Percentiles rank a stretch among this genome's conserved stretches.
phyloP scores from a whole-genome alignment of 2,888 invertebrate species.

The Parapristionchus giblindavisi region DNA sequence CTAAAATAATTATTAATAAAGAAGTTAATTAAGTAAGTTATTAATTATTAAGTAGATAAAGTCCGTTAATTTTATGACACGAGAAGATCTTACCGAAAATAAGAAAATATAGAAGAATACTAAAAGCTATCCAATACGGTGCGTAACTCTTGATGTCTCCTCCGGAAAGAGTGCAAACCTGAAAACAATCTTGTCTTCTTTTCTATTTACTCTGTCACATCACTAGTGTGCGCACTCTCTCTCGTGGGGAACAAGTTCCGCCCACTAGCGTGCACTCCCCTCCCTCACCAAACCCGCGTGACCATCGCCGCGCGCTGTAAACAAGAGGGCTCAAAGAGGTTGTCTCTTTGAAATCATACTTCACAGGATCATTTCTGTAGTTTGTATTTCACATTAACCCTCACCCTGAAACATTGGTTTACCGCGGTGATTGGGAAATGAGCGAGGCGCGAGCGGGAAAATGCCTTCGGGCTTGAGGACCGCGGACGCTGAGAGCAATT shows the following conservation, averaged over 20 bases:
- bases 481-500: too few species aligned
- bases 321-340: too few species aligned
- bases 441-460: too few species aligned
- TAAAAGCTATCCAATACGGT: slow-evolving; percentile 35
- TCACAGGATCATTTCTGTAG: too few species aligned
- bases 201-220: background rate
- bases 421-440: too few species aligned
- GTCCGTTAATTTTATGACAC: too few species aligned
- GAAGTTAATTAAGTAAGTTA: background rate
- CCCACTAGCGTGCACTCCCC: background rate
- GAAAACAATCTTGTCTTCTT: background rate
- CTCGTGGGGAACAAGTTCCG: background rate
- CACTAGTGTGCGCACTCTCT: background rate
- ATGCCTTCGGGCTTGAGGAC: too few species aligned
- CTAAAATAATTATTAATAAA: slow-evolving; percentile 7
- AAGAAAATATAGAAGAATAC: background rate
- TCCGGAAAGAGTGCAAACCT: slow-evolving; percentile 34
- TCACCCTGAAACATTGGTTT: too few species aligned
- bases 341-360: too few species aligned
- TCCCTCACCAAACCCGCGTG: background rate
- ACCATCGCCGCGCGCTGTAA: background rate
- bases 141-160: slow-evolving; percentile 30
- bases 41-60: background rate
- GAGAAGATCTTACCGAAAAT: slow-evolving; percentile 39
- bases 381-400: too few species aligned